A percentile compares a stretch with the other conserved stretches of the same genome.
phyloP scores from a whole-genome alignment of 2,888 invertebrate species.

The Punctoribates punctum region DNA sequence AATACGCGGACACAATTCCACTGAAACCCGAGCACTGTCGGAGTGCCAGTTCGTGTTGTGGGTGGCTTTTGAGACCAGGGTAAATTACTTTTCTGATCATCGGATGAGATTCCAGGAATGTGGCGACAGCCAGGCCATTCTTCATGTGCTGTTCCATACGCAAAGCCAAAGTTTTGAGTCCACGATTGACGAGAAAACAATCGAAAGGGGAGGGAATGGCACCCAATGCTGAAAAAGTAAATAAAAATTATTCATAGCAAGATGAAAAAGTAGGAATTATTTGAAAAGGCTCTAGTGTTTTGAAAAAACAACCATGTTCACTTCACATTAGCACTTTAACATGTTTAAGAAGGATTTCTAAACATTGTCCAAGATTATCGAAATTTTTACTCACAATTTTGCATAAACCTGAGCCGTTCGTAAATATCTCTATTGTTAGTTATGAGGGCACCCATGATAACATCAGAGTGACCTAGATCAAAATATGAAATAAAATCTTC shows the following conservation, averaged over 20 bases:
- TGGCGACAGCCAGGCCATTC: slow-evolving; percentile 72
- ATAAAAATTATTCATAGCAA: too few relatives aligned
- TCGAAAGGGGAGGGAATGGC: slow-evolving; percentile 94
- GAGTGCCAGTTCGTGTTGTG: slow-evolving; percentile 73
- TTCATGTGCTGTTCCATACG: slow-evolving; percentile 85
- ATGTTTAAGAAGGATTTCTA: too few relatives aligned
- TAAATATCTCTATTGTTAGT: slow-evolving; percentile 69
- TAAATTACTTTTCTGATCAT: slow-evolving; percentile 67
- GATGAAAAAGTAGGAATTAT: too few relatives aligned
- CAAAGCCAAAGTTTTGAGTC: slow-evolving; percentile 85
- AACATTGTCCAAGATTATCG: too few relatives aligned
- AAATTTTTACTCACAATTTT: slow-evolving; percentile 63
- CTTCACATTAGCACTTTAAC: too few relatives aligned
- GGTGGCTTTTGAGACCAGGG: slow-evolving; percentile 74
- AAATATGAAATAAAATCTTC: neutral
- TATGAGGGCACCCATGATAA: slow-evolving; percentile 89
- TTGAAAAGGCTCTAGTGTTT: too few relatives aligned
- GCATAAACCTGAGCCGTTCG: slow-evolving; percentile 71
- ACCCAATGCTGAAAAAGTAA: slow-evolving; percentile 89
- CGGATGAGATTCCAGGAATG: slow-evolving; percentile 74
- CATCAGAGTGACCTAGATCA: slow-evolving; percentile 75
- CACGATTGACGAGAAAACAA: slow-evolving; percentile 85
- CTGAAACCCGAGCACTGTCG: slow-evolving; percentile 81
- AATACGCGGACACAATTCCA: slow-evolving; percentile 84
- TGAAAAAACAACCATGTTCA: too few relatives aligned